Evolutionary conservation across 1,140 invertebrate species (phyloP), one percentile per base, ranked within the genome.

Genomic region (Lasaia peninsularis): DNA sequence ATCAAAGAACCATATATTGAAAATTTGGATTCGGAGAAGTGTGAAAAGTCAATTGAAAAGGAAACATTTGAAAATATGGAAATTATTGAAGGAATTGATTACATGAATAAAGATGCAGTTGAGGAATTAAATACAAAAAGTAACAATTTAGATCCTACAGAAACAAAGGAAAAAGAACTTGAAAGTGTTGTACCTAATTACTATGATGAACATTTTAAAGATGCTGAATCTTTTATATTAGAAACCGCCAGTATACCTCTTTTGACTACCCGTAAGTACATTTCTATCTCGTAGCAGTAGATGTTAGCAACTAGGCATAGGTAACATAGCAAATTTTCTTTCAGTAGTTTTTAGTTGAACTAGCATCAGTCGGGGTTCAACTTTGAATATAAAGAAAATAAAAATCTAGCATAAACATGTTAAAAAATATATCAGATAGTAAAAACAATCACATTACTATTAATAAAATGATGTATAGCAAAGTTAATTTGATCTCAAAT

Each of bases 221-320:
- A 90, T 84, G 89, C 88, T 48, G 88, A 90, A 67, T 87, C 89
- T 49, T 90, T 89, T 70, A 88, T 89, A 56, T 67, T 89, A 56
- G 89, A 90, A 65, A 89, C 87, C 44, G 78, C 77, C 63, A 75
- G 80, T 12, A 58, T 86, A 4, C 78, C 81, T 56, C 84, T 88
- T 48, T 62, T 88, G 28, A 64, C 77, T 59, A 66, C 79, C 58
- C 78, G 84, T 87, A 80, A 85, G 80, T 85, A 52, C 34, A 11
- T 52, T 56, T 50, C 11, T 11, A 11, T 48, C 14, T 28, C 5
- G 24, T 6, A 28, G 24, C 8, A 28, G 21, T 2, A 7, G 24
- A 28, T 28, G 5, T 4, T 5, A 28, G 24, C 24, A 28, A 28
- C 24, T 28, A 4, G 5, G 4, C 24, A 28, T 28, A 5, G n/a